Conservation (phyloP, 1,140 invertebrate species). For the Apis laboriosa region DNA sequence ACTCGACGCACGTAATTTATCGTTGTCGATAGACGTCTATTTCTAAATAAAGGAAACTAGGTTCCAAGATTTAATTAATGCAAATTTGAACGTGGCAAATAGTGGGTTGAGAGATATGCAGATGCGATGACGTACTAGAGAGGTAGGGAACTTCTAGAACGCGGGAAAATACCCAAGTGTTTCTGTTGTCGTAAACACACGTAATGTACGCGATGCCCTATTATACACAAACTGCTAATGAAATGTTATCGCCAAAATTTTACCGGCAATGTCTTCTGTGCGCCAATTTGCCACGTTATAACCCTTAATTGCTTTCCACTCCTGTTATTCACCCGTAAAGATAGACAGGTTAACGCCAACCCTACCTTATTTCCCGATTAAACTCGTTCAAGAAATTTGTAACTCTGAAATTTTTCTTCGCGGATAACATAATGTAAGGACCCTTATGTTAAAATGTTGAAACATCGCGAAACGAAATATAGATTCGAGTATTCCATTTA, state of each 20-base stretch:
- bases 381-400: too few species aligned
- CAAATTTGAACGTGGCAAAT: conserved; percentile 12
- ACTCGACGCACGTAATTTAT: too few species aligned
- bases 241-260: conserved; percentile 27
- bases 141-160: conserved; percentile 14
- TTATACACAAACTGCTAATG: conserved; percentile 17
- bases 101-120: conserved; percentile 18
- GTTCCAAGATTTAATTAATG: neutral
- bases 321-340: neutral
- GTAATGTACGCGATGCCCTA: neutral
- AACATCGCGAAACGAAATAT: too few species aligned
- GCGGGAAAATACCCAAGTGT: conserved; percentile 22
- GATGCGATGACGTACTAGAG: neutral
- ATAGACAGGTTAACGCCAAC: too few species aligned
- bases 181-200: conserved; percentile 21
- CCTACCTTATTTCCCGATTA: neutral
- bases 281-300: neutral
- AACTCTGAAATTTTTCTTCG: too few species aligned
- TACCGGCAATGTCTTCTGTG: neutral
- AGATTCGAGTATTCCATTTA: too few species aligned
- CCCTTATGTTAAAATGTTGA: too few species aligned
- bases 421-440: too few species aligned
- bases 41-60: neutral
- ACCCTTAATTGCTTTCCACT: neutral
- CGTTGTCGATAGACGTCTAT: neutral